phyloP scores from a whole-genome alignment of 1,140 invertebrate genomes.

The Ceratosolen solmsi region DNA sequence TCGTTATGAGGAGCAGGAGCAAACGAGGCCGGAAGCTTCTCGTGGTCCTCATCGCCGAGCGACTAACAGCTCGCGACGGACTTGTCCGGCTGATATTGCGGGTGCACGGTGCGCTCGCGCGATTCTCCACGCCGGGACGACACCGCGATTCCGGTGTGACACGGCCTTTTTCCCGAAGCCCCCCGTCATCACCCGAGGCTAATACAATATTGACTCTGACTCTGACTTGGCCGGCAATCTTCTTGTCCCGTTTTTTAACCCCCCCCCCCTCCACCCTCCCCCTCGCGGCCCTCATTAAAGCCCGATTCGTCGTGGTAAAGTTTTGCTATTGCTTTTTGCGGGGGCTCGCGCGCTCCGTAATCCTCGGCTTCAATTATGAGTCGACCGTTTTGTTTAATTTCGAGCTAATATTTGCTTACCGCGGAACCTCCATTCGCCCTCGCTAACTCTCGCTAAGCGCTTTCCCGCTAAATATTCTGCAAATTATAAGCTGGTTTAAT shows the following conservation, averaged over 20 bases:
- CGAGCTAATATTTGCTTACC: neutral
- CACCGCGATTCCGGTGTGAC: slow-evolving; percentile 14
- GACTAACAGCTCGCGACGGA: neutral
- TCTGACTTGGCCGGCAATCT: neutral
- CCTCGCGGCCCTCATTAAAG: too few relatives aligned
- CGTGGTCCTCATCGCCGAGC: neutral
- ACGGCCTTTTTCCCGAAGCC: neutral
- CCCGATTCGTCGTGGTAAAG: too few relatives aligned
- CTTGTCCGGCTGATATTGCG: neutral
- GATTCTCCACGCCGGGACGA: neutral
- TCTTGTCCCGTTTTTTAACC: neutral
- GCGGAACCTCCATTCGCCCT: neutral
- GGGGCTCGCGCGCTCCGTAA: too few relatives aligned
- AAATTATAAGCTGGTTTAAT: neutral
- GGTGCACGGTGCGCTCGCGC: neutral
- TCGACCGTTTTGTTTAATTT: neutral
- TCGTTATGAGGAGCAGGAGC: slow-evolving; percentile 25
- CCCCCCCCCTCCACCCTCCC: too few relatives aligned
- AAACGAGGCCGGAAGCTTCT: neutral
- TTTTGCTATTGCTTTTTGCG: neutral
- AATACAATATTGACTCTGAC: slow-evolving; percentile 32
- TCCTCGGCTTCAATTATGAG: neutral
- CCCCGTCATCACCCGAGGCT: neutral
- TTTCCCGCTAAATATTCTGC: neutral
- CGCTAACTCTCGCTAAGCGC: too few relatives aligned